Evolutionary conservation across 2,797 vertebrate genomes (phyloP), one percentile per base, ranked within the genome.

Genomic region (Oreortyx pictus): DNA sequence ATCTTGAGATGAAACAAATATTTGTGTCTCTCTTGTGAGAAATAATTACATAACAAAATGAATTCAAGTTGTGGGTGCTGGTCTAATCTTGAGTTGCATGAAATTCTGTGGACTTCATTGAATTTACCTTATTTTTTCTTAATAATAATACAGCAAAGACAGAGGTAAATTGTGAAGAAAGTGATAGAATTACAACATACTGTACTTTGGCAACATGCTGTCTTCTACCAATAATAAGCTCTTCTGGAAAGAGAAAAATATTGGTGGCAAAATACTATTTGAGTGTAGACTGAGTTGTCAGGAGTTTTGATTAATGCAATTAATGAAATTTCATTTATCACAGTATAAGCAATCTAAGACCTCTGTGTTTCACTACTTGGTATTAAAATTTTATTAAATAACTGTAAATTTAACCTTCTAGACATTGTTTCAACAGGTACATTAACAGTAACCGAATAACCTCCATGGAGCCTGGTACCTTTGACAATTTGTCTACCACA

Each of bases 401-500:
- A 70, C 76, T 79, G 74, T 88, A 94, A 89, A 87, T 91, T 68
- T 94, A 92, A 91, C 82, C 23, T 81, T 95, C 88, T 59, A 77
- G 25, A 87, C 65, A 79, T 89, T 96, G 41, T 96, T 88, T 88
- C 72, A 81, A 96, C 96, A 99, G 99, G 91, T 98, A 98, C 90
- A 97, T 99, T 91, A 99, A 98, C 95, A 98, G 98, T 96, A 99
- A 99, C 94, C 98, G 98, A 35, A 98, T 99, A 95, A 98, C 98
- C 0, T 97, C 97, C 4, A 77, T 99, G 97, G 99, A 99, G 95
- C 96, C 97, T 2, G 99, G 99, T 88, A 98, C 98, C 94, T 99
- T 99, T 95, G 97, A 98, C 94, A 99, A 97, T 94, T 97, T 99
- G 96, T 98, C 99, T 62, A 96, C 82, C 92, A 98, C 98, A 23